Base-by-base conservation (phyloP, 2,888 invertebrate genomes). In the Pyrochroa serraticornis region DNA sequence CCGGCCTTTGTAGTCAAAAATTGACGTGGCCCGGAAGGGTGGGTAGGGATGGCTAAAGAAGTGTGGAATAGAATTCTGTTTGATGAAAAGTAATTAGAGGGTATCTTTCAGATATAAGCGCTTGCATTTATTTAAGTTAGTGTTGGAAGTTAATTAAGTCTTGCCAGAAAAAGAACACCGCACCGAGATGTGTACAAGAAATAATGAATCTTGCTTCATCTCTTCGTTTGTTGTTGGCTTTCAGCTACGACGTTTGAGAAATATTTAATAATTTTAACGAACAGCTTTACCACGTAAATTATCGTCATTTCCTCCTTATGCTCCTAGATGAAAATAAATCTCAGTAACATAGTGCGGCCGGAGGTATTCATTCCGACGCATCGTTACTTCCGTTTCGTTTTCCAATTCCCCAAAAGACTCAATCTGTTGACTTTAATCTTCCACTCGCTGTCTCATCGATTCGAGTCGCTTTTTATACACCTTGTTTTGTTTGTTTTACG, bases 391-490 rank as follows among this genome's bases (percentile, higher is more conserved):
- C 70, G 69, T 69, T 71, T 70, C 71, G 71, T 68, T 71, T 69
- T 72, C 67, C 71, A 66, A 71, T 68, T 69, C 69, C 69, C 69
- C 67, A 70, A 69, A 72, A 71, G 70, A 71, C 71, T 70, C 71
- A 71, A 72, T 72, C 72, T 71, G 71, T 71, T 72, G 71, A 71
- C 71, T 72, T 71, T 72, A 72, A 72, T 72, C 72, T 72, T 68
- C 65, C 68, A 66, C 66, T 64, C 67, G 66, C 68, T 66, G 70
- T 71, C 69, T 69, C 71, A 71, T 71, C 71, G 72, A 71, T 71
- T 67, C 55, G 48, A 58, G 63, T 67, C 60, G 64, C 67, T 67
- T 69, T 68, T 68, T 69, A 67, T 70, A 67, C 68, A 71, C 67
- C 68, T 66, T 67, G 65, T 62, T 70, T 66, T 68, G 64, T 67